Evolutionary conservation across 2,797 vertebrate species (phyloP).

Genomic region (Crenuchus spilurus): DNA sequence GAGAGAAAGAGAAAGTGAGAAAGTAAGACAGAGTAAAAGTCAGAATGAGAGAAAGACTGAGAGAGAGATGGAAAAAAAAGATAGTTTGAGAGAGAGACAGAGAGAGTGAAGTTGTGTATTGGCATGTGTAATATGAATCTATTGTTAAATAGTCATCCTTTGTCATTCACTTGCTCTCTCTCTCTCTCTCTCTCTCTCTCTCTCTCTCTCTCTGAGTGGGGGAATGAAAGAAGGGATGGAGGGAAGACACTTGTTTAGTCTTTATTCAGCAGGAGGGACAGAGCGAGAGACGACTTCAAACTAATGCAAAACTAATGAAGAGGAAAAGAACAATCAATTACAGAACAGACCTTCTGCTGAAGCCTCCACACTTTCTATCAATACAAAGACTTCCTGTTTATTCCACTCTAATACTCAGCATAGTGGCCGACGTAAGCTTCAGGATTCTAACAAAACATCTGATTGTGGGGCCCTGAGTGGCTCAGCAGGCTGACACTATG

Average conservation of each 20-base stretch:
- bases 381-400: background rate
- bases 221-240: background rate
- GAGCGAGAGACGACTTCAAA: background rate
- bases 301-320: slow-evolving; percentile 16
- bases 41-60: background rate
- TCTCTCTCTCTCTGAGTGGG: background rate
- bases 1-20: background rate
- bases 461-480: no score
- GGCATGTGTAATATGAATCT: slow-evolving; percentile 11
- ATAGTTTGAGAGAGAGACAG: background rate
- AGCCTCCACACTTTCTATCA: background rate
- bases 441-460: background rate
- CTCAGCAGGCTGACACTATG: no score
- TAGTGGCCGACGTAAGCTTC: background rate
- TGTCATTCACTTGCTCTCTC: background rate
- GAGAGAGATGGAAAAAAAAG: background rate
- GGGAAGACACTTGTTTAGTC: background rate
- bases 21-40: background rate
- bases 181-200: background rate
- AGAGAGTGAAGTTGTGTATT: background rate
- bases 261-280: slow-evolving; percentile 10
- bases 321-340: slow-evolving; percentile 16
- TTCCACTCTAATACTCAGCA: background rate
- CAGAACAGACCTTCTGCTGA: background rate
- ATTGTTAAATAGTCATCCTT: background rate